Conservation (phyloP, 2,797 vertebrate species). For the Chelonia mydas region DNA sequence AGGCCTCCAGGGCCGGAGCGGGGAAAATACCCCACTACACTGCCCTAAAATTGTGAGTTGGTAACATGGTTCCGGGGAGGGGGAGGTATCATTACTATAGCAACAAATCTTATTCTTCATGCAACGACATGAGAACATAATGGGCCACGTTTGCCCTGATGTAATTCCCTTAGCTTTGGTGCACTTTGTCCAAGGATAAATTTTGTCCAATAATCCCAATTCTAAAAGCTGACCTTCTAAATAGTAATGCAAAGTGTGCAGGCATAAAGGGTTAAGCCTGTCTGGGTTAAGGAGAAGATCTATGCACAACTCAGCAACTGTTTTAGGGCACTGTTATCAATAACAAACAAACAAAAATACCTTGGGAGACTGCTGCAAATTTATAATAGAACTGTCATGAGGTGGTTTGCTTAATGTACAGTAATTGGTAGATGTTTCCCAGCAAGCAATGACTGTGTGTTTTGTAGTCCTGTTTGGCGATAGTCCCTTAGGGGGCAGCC, state of each 20-base stretch:
- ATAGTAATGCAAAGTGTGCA: accelerated
- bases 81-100: accelerated
- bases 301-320: neutral
- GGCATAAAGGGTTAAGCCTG: neutral
- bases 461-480: neutral
- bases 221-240: neutral
- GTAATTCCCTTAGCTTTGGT: neutral
- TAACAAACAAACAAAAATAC: no score
- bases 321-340: neutral
- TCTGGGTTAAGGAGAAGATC: neutral
- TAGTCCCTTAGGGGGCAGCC: neutral
- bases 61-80: no score
- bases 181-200: accelerated
- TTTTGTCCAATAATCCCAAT: neutral
- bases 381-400: neutral
- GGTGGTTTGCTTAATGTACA: neutral
- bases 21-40: no score
- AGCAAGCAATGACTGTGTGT: neutral
- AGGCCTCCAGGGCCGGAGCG: no score
- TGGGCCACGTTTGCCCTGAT: accelerated
- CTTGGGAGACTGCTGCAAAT: neutral
- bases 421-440: neutral
- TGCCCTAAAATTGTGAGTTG: neutral
- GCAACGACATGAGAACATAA: neutral
- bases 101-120: neutral